Evolutionary conservation across 2,113 vertebrate genomes (phyloP).

Genomic region (Leucopsar rothschildi): DNA sequence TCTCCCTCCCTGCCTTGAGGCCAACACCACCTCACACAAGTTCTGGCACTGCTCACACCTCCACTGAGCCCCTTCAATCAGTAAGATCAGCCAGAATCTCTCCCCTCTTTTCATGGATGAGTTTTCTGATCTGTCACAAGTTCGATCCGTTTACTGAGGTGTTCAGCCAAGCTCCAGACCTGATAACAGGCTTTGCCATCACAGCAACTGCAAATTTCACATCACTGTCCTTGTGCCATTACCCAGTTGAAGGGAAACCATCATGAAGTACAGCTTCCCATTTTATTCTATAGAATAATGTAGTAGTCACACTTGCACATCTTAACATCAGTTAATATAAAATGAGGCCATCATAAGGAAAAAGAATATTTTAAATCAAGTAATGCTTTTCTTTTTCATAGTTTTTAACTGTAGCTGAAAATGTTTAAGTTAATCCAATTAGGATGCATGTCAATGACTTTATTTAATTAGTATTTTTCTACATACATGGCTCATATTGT

Average conservation of each 20-base stretch:
- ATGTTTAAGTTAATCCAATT: neutral
- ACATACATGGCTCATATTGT: neutral
- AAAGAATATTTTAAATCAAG: neutral
- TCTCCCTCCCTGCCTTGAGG: neutral
- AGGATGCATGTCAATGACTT: neutral
- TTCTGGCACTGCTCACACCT: neutral
- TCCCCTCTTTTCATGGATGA: neutral
- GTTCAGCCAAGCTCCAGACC: neutral
- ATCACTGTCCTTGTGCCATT: neutral
- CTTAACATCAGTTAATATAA: neutral
- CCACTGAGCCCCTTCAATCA: neutral
- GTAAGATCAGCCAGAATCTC: neutral
- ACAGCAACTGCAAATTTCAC: neutral
- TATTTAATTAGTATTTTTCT: neutral
- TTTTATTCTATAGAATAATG: neutral
- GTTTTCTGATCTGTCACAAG: neutral
- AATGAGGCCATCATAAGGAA: neutral
- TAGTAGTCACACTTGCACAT: neutral
- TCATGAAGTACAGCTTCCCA: neutral
- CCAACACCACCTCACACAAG: neutral
- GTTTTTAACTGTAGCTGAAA: neutral
- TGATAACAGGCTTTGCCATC: neutral
- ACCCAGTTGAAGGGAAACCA: neutral
- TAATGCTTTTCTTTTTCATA: neutral
- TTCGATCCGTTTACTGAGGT: accelerated